phyloP scores from a whole-genome alignment of 2,113 vertebrate species.

The Cathartes aura region DNA sequence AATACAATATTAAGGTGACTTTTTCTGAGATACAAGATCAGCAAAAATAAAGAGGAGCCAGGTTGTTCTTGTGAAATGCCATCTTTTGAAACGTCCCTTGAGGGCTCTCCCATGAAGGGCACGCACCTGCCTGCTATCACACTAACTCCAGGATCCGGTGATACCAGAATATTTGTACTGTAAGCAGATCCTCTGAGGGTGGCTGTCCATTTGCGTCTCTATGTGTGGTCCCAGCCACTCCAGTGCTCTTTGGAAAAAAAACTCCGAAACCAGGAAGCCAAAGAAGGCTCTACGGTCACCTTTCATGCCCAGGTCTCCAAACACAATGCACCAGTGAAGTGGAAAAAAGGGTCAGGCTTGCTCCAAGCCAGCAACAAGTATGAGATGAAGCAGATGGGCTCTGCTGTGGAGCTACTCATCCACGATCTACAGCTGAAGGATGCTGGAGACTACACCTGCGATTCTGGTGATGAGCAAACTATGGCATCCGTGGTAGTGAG shows the following conservation, averaged over 20 bases:
- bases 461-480: not conserved
- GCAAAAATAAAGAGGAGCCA: not conserved
- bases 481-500: not conserved
- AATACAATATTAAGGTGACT: not conserved
- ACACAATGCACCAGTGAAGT: not conserved
- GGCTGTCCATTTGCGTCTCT: not conserved
- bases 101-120: not conserved
- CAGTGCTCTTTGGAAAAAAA: not conserved
- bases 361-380: conserved; percentile 30
- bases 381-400: conserved; percentile 3
- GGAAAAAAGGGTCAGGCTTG: not conserved
- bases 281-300: not conserved
- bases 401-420: not conserved
- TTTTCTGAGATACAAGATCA: not conserved
- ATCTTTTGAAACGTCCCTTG: not conserved
- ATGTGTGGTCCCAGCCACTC: not conserved
- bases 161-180: not conserved
- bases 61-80: not conserved
- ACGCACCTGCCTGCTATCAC: fast-evolving
- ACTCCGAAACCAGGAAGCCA: not conserved
- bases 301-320: not conserved
- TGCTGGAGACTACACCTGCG: conserved; percentile 4
- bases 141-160: not conserved
- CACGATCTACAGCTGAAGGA: not conserved
- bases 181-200: not conserved